Evolutionary conservation across 2,888 invertebrate genomes (phyloP), one percentile per base, ranked within the genome.

Genomic region (Phaedon cochleariae): DNA sequence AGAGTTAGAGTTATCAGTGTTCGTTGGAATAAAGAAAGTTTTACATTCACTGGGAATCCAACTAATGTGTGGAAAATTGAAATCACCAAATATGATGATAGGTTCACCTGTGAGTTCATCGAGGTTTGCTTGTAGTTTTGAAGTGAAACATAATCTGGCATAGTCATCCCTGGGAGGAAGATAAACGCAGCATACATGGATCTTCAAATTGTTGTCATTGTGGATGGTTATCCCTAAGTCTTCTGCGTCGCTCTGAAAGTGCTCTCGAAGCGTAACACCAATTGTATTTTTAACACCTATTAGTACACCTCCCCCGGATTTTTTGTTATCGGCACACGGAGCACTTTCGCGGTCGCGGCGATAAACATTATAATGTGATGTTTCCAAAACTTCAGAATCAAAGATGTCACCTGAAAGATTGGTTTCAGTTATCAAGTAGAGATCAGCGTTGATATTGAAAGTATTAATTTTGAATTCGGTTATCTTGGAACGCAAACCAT

Each of bases 291-390:
- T 17, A 15, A 45, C 45, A 45, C 41, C 57, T 7, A 57, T 57
- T 45, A 57, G 57, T 10, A 57, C 57, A 22, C 57, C 57, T 37
- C 45, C 57, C 7, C 45, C 57, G 7, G 20, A 41, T 57, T 57
- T 57, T 21, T 57, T 57, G 10, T 37, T 21, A 41, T 45, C 15
- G 3, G 22, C 57, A 52, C 52, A 21, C 3, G 52, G 12, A n/a
- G 57, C 41, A 22, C 41, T 57, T 45, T 41, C 57, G 10, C 57
- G 57, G 9, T 57, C 22, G 3, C 45, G 41, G n/a, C 57, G 37
- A 57, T 41, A 57, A 12, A 57, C 29, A 10, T 51, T 22, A 29
- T 52, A 52, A 7, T 26, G 29, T 52, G 26, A 29, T 52, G 9
- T 26, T 26, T 26, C 52, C 7, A 26, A 18, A 29, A 29, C 29